Evolutionary conservation across 2,797 vertebrate genomes (phyloP).

Genomic region (Uromys caudimaculatus): DNA sequence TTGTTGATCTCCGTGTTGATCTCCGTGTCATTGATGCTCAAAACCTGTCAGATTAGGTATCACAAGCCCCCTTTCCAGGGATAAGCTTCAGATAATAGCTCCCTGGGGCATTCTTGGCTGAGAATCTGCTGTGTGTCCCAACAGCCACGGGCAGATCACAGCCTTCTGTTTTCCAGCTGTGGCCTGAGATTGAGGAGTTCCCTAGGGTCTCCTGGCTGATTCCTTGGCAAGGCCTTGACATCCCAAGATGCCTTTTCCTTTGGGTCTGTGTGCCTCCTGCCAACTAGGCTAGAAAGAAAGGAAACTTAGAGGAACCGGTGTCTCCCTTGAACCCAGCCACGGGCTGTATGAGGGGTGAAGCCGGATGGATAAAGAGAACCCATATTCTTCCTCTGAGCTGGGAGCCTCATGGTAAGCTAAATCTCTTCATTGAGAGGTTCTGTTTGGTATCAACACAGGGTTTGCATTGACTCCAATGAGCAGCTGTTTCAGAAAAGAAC

Average conservation of each 20-base stretch:
- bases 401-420: not conserved
- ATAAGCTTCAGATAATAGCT: not conserved
- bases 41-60: not conserved
- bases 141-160: not conserved
- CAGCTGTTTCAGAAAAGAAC: not conserved
- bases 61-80: not conserved
- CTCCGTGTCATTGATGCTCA: not conserved
- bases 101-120: not conserved
- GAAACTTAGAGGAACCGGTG: not conserved
- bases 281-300: not conserved
- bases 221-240: not conserved
- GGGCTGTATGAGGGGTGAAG: not conserved
- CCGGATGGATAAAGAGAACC: not conserved
- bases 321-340: not conserved
- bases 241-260: not conserved
- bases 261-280: not conserved
- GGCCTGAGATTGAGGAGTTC: not conserved
- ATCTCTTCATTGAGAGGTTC: not conserved
- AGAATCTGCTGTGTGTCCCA: not conserved
- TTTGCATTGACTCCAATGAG: not conserved
- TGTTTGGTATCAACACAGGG: not conserved
- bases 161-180: not conserved
- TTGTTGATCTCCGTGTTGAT: too few relatives aligned
- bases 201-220: not conserved
- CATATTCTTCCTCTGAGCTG: not conserved